Evolutionary conservation across 2,888 invertebrate genomes (phyloP).

Genomic region (Apamea crenata): DNA sequence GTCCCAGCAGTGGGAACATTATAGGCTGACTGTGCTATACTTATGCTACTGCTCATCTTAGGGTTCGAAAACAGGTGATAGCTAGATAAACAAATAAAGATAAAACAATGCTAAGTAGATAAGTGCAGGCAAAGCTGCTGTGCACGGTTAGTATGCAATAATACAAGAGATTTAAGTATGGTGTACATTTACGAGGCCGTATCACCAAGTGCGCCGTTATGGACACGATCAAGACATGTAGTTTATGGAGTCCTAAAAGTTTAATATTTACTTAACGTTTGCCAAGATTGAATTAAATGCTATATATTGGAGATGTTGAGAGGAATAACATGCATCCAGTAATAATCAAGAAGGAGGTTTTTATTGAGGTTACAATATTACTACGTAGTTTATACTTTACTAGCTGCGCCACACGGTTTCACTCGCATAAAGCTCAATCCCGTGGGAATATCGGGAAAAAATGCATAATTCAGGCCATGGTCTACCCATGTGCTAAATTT

Average conservation of each 20-base stretch:
- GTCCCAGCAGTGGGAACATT: too few relatives aligned
- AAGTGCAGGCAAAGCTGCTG: neutral
- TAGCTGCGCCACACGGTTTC: neutral
- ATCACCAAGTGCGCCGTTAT: neutral
- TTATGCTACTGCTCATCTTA: too few relatives aligned
- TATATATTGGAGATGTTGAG: neutral
- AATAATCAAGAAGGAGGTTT: neutral
- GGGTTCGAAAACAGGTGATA: neutral
- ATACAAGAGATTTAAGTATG: constrained; percentile 21
- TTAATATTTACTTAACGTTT: constrained; percentile 25
- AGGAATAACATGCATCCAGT: neutral
- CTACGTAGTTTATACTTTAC: neutral
- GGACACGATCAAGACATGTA: constrained; percentile 6
- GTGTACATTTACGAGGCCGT: constrained; percentile 33
- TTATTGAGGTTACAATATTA: constrained; percentile 1
- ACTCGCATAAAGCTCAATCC: neutral
- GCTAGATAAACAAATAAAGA: neutral
- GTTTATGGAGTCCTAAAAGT: constrained; percentile 32
- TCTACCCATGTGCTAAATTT: neutral
- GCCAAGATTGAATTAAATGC: constrained; percentile 8
- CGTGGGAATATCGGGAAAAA: neutral
- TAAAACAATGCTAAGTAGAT: neutral
- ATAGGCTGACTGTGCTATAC: too few relatives aligned
- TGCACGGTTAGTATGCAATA: constrained; percentile 9
- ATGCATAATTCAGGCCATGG: neutral